Evolutionary conservation across 2,888 invertebrate genomes (phyloP).

Genomic region (Acronicta alni): DNA sequence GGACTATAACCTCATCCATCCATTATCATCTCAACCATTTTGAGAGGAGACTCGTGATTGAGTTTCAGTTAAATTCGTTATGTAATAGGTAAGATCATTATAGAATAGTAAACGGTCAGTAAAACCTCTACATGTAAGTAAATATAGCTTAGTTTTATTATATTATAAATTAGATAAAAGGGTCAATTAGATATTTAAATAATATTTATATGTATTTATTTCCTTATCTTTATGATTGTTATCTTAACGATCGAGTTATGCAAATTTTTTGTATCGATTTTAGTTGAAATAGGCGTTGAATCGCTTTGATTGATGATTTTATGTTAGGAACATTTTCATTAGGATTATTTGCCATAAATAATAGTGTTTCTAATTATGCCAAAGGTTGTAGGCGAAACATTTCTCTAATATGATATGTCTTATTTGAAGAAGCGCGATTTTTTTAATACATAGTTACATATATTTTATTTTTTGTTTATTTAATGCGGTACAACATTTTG

Average conservation of each 20-base stretch:
- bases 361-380: constrained; percentile 36
- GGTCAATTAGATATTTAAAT: constrained; percentile 17
- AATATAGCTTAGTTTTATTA: constrained; percentile 2
- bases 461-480: no score
- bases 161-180: constrained; percentile 28
- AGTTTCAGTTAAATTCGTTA: no score
- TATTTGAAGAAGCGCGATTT: background rate
- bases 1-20: no score
- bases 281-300: constrained; percentile 24
- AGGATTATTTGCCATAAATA: constrained; percentile 37
- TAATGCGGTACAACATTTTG: no score
- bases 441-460: no score
- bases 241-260: constrained; percentile 26
- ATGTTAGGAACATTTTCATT: constrained; percentile 37
- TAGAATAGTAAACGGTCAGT: no score
- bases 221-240: constrained; percentile 30
- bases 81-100: no score
- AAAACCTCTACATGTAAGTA: no score
- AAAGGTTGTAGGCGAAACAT: constrained; percentile 13
- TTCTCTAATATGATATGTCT: constrained; percentile 2
- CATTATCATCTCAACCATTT: no score
- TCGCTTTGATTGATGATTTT: constrained; percentile 35
- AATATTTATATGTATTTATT: constrained; percentile 8
- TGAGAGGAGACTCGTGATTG: no score
- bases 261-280: constrained; percentile 30